Base-by-base conservation (phyloP, 1,140 invertebrate genomes). In the Drusus annulatus region DNA sequence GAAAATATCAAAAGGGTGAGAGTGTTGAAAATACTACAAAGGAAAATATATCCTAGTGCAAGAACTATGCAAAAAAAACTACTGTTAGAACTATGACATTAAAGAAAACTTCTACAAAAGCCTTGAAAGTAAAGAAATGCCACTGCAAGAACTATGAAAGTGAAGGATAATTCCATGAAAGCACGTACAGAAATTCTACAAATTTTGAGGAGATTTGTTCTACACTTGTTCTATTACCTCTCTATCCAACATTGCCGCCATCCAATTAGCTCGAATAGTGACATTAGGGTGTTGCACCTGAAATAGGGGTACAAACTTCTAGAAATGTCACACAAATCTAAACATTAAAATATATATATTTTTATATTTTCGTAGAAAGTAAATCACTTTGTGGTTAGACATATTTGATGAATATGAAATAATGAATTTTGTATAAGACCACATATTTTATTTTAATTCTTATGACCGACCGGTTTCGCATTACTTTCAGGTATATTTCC, bases 201-300 rank as follows among this genome's bases (percentile, higher is more conserved):
- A 45, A 15, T 25, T 52, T 62, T 17, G 25, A 71, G n/a, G 65
- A 21, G 28, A 15, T 75, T 31, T 73, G 69, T 76, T 76, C 73
- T 76, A 76, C 75, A 36, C 31, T 36, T 31, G 28, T 4, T 54
- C n/a, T 68, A 23, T 90, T 90, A 90, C 89, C 89, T 90, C 89
- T 90, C 89, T 89, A 90, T 90, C 89, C 89, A 90, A 90, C 88
- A 90, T 87, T 90, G 89, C 85, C 89, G 89, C 89, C 89, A 90
- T 86, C 89, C 89, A 83, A 90, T 89, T 84, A 90, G 87, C 87
- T 90, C 88, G 89, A 90, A 89, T 84, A 90, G 87, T 36, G 88
- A 90, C 88, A 90, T 89, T 86, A 90, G 87, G 86, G 86, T 89
- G 88, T 90, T 90, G 89, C 89, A 90, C 88, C 89, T 90, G 89